Conservation (phyloP, 2,113 vertebrate species). For the Platysternon megacephalum region DNA sequence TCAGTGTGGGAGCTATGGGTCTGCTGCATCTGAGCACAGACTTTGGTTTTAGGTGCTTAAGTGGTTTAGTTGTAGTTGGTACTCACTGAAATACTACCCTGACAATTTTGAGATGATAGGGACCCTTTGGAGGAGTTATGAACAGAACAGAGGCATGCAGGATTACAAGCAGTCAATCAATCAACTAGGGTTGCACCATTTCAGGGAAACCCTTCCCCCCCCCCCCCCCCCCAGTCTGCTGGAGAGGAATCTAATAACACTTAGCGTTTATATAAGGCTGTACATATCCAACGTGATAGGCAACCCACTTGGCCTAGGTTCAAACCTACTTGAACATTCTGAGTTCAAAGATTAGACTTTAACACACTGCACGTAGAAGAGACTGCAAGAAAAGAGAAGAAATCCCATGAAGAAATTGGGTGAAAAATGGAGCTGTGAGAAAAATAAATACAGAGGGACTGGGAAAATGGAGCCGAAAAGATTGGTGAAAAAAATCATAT, state of each 20-base stretch:
- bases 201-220: background rate
- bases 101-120: background rate
- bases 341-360: rapidly evolving
- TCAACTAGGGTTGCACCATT: background rate
- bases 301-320: background rate
- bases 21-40: background rate
- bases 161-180: background rate
- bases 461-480: background rate
- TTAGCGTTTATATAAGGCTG: background rate
- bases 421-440: background rate
- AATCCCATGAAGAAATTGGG: background rate
- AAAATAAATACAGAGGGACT: constrained; percentile 2
- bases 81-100: background rate
- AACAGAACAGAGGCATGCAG: rapidly evolving
- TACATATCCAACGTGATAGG: background rate
- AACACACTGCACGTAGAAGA: background rate
- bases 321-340: background rate
- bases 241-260: background rate
- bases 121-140: background rate
- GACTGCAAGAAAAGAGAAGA: background rate
- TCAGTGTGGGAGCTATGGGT: background rate
- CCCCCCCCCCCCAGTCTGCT: background rate
- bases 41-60: constrained; percentile 4
- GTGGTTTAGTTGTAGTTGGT: constrained; percentile 3
- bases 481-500: background rate